phyloP scores from a whole-genome alignment of 2,888 invertebrate genomes.

The Operophtera brumata region DNA sequence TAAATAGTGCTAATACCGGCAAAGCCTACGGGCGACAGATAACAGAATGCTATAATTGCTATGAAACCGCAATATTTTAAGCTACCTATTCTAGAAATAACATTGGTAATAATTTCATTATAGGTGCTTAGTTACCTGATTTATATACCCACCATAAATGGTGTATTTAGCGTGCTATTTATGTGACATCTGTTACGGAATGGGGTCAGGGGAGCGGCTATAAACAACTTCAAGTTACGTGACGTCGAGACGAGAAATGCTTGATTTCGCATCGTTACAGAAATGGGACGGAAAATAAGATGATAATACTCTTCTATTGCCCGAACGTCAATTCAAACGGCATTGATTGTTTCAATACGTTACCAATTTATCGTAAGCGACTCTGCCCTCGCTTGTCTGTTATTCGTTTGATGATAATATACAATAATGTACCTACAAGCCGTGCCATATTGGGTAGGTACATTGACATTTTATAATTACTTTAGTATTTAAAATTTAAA shows the following conservation, averaged over 20 bases:
- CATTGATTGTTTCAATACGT: neutral
- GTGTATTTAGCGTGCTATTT: slow-evolving; percentile 34
- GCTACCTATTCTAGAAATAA: slow-evolving; percentile 14
- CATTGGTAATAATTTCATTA: slow-evolving; percentile 29
- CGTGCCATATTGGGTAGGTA: no score
- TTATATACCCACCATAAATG: slow-evolving; percentile 33
- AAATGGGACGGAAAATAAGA: slow-evolving; percentile 23
- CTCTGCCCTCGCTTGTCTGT: neutral
- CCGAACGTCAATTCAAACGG: slow-evolving; percentile 1
- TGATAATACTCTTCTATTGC: slow-evolving; percentile 5
- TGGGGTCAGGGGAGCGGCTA: slow-evolving; percentile 31
- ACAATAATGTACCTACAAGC: no score
- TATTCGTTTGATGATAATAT: no score
- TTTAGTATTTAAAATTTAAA: no score
- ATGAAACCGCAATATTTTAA: slow-evolving; percentile 8
- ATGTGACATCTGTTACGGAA: slow-evolving; percentile 36
- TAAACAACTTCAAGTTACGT: slow-evolving; percentile 35
- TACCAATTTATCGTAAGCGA: neutral
- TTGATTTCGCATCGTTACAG: slow-evolving; percentile 16
- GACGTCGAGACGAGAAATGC: slow-evolving; percentile 26
- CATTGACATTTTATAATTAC: no score
- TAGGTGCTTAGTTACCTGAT: slow-evolving; percentile 30
- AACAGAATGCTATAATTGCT: slow-evolving; percentile 8
- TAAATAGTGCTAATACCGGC: neutral
- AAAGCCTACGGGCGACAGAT: slow-evolving; percentile 5